These are phyloP conservation scores for Pachliopta kotzebuea DNA, from an alignment of 2,888 invertebrate genomes.

Conservation along the genomic window DNA sequence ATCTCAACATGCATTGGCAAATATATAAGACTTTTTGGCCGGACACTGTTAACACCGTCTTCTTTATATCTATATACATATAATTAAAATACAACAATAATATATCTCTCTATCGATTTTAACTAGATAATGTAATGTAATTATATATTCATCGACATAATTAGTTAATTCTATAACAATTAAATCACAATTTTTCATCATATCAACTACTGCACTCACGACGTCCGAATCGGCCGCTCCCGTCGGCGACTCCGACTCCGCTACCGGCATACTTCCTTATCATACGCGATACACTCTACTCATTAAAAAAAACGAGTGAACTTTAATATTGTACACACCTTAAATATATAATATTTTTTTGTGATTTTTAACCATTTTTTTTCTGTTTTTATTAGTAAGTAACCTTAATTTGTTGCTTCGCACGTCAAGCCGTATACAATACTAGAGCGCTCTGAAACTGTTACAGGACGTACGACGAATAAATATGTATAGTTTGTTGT, in stretches of 20 bases:
- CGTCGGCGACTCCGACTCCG: conserved; percentile 53
- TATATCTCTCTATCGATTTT: conserved; percentile 73
- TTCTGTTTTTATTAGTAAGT: conserved; percentile 49
- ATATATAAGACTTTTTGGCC: conserved; percentile 68
- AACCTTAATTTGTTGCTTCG: conserved; percentile 69
- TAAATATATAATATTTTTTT: conserved; percentile 58
- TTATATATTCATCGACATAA: conserved; percentile 65
- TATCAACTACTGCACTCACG: conserved; percentile 59
- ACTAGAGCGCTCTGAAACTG: conserved; percentile 67
- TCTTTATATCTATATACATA: conserved; percentile 56
- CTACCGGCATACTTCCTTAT: conserved; percentile 76
- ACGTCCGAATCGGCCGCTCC: conserved; percentile 35
- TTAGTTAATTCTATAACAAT: conserved; percentile 75
- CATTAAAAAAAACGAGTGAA: conserved; percentile 58
- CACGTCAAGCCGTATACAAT: conserved; percentile 75
- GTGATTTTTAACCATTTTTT: conserved; percentile 47
- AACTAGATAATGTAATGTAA: conserved; percentile 69
- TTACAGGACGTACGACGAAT: conserved; percentile 65
- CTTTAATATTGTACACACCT: conserved; percentile 77
- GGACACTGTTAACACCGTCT: conserved; percentile 67
- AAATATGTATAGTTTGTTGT: conserved; percentile 46
- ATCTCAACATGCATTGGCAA: conserved; percentile 64
- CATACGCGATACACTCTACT: conserved; percentile 57
- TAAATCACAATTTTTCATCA: conserved; percentile 71
- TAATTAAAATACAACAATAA: conserved; percentile 73